Base-by-base conservation (phyloP, 2,113 vertebrate species). In the Neopipo cinnamomea region DNA sequence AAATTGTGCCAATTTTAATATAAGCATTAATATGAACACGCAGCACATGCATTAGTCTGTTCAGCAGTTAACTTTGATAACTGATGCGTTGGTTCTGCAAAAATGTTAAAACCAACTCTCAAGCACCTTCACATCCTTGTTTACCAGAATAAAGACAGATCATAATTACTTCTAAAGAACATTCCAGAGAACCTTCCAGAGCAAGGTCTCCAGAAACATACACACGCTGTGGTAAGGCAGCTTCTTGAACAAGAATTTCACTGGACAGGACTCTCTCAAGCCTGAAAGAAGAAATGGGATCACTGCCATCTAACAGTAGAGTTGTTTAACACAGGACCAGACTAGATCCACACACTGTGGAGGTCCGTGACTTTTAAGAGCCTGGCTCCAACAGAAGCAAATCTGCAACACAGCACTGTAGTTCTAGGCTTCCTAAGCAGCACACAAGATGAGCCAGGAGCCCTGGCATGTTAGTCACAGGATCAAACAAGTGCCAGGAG, bases 361-460 rank as follows among this genome's bases (percentile, higher is more conserved):
- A 89, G 37, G 12, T 46, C 1, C 3, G 53, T 30, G 56, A 52
- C 18, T 68, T 75, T 6, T 9, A 35, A 63, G 11, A 65, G 27
- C 11, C 52, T 52, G 2, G 1, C 44, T 82, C 18, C 27, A 35
- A 35, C 1, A 59, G 9, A 9, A 78, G 56, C 20, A 75, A 58
- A 66, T 16, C 30, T 24, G 28, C 30, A 65, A 31, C 44, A 12
- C 1, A 47, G 20, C 28, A 23, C 1, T 9, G 6, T 3, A 12
- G 4, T 5, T 12, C n/a, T 1, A 23, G 19, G 42, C 30, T 85
- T 39, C 52, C 62, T 23, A 55, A 82, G 25, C 35, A 33, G 49
- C 7, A 3, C 37, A 30, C 3, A 3, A 20, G 42, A 12, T 1
- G 4, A 74, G 7, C 14, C 12, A 12, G n/a, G 27, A 61, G n/a